These are phyloP conservation scores for Petromus typicus DNA, from an alignment of 2,113 vertebrate genomes.

Conservation along the genomic window DNA sequence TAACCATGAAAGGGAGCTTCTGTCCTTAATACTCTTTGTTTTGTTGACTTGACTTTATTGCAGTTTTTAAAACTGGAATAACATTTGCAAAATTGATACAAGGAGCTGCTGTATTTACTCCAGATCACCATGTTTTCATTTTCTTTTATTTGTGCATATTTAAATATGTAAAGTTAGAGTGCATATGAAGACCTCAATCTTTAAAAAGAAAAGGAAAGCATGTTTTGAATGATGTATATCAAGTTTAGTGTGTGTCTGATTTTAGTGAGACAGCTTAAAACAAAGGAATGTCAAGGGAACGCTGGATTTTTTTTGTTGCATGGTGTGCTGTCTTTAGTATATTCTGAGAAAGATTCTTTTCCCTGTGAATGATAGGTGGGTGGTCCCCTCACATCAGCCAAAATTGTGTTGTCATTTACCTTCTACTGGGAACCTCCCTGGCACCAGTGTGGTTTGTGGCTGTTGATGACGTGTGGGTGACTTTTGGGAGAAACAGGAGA, in stretches of 20 bases:
- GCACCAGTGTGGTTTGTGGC: background rate
- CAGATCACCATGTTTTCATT: background rate
- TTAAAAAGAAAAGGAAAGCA: constrained; percentile 18
- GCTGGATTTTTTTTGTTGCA: background rate
- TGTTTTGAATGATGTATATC: background rate
- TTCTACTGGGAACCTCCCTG: background rate
- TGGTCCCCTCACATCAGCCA: background rate
- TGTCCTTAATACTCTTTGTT: background rate
- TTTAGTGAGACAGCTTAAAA: constrained; percentile 45
- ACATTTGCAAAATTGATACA: constrained; percentile 30
- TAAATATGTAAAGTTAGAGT: constrained; percentile 33
- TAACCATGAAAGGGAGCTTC: background rate
- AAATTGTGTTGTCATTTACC: background rate
- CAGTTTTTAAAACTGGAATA: constrained; percentile 10
- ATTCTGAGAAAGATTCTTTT: background rate
- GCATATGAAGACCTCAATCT: background rate
- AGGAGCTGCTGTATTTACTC: constrained; percentile 22
- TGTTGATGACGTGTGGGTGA: background rate
- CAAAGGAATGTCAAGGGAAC: background rate
- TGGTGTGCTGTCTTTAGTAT: background rate
- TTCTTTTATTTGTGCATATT: constrained; percentile 34
- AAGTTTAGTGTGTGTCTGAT: constrained; percentile 44
- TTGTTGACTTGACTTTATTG: background rate
- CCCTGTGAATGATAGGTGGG: background rate
- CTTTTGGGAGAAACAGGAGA: constrained; percentile 17